These are phyloP conservation scores for Pachypsylla venusta DNA, from an alignment of 1,140 invertebrate species.

Conservation along the genomic window DNA sequence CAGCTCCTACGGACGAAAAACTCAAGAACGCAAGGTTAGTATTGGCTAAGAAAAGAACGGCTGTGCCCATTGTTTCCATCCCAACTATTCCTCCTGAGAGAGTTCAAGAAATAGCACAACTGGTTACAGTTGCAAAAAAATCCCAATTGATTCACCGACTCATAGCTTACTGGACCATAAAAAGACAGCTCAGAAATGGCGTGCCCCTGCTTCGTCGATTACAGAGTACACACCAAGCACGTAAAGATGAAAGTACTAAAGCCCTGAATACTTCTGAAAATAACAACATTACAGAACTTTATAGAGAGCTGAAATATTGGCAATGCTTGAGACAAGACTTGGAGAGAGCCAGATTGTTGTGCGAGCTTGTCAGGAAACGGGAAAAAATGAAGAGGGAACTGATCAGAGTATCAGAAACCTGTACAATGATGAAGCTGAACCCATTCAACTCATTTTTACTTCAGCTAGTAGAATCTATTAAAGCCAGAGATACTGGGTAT, in stretches of 20 bases:
- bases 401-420: conserved; percentile 61
- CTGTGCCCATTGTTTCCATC: conserved; percentile 79
- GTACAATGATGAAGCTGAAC: conserved; percentile 61
- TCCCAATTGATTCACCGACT: conserved; percentile 76
- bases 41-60: conserved; percentile 68
- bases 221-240: conserved; percentile 42
- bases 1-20: conserved; percentile 37
- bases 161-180: conserved; percentile 88
- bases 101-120: conserved; percentile 65
- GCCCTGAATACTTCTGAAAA: conserved; percentile 3
- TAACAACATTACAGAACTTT: conserved; percentile 38
- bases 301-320: conserved; percentile 85
- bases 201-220: conserved; percentile 80
- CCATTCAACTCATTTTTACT: conserved; percentile 64
- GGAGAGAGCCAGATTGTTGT: conserved; percentile 79
- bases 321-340: conserved; percentile 86
- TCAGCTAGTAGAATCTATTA: conserved; percentile 57
- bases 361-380: conserved; percentile 86
- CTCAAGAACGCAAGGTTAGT: conserved; percentile 65
- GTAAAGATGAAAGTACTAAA: conserved; percentile 22
- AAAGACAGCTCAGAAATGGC: conserved; percentile 88
- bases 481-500: conserved; percentile 63
- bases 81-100: conserved; percentile 84
- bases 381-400: conserved; percentile 87
- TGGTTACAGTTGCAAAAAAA: conserved; percentile 54